Evolutionary conservation across 2,113 vertebrate species (phyloP), one percentile per base, ranked within the genome.

Genomic region (Todiramphus saurophagus): DNA sequence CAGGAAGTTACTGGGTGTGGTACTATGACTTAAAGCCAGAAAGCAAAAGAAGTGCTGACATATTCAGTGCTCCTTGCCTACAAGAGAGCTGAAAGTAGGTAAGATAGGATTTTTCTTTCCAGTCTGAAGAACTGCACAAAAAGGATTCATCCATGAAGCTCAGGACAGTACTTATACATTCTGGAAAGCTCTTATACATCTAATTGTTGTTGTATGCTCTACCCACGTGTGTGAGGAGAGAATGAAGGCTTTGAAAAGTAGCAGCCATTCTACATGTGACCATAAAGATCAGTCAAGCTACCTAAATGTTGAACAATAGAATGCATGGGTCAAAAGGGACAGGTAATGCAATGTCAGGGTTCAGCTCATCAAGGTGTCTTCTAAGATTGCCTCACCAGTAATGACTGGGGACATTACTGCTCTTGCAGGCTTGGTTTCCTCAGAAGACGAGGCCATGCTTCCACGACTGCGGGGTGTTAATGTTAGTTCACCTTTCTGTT

Each of bases 381-480:
- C 33, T 41, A 20, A 62, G 50, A 80, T 25, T 69, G 21, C 67
- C 23, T 64, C 77, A 79, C 17, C 30, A 60, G 9, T 55, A 67
- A 33, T 41, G 39, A 41, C 31, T 75, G 41, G 35, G 46, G 15
- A 51, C 53, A 53, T 44, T 39, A 20, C 25, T 74, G 43, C 17
- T 44, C 17, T 21, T 46, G 15, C 16, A 44, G 27, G 35, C 39
- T 73, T 69, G 21, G 19, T 46, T 70, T 88, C 83, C 53, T 81
- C 73, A n/a, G 55, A 80, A 82, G 33, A 64, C 21, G 35, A 70
- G 31, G 23, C 11, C 7, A 33, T 2, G 0, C 5, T 63, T 81
- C 66, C 56, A 2, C n/a, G 31, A 39, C 39, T 0, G 0, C 4
- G 0, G 6, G 20, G 7, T 68, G 21, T 48, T 95, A 66, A 25